These are phyloP conservation scores for Caenorhabditis briggsae DNA, from an alignment of 1,140 invertebrate species.

Conservation along the genomic window DNA sequence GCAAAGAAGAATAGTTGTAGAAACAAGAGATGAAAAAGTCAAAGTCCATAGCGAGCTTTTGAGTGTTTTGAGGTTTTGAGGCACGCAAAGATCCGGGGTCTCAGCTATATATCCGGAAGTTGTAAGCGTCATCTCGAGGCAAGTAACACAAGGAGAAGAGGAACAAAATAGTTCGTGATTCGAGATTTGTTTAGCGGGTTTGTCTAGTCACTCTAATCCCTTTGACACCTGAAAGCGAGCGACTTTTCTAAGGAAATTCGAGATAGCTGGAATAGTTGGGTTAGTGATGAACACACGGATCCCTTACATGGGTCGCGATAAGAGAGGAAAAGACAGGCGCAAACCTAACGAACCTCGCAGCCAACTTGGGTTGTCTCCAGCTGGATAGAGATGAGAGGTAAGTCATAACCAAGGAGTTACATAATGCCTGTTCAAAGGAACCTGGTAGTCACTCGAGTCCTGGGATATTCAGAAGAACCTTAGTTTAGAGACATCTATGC, in stretches of 20 bases:
- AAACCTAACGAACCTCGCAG: slow-evolving; percentile 47
- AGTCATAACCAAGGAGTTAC: slow-evolving; percentile 33
- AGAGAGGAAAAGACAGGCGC: background rate
- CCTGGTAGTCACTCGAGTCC: background rate
- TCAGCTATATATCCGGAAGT: slow-evolving; percentile 29
- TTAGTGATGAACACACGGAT: slow-evolving; percentile 6
- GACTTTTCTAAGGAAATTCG: background rate
- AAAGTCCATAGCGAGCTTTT: background rate
- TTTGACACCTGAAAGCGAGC: slow-evolving; percentile 51
- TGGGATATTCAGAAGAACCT: too few relatives aligned
- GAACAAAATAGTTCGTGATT: background rate
- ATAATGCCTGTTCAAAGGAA: background rate
- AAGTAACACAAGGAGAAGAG: background rate
- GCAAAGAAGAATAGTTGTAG: background rate
- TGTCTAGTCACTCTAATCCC: slow-evolving; percentile 45
- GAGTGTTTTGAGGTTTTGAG: background rate
- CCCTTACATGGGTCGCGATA: slow-evolving; percentile 31
- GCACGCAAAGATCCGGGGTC: slow-evolving; percentile 46
- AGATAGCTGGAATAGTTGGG: slow-evolving; percentile 35
- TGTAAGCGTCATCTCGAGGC: slow-evolving; percentile 45
- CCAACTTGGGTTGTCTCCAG: slow-evolving; percentile 3
- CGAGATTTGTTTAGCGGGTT: background rate
- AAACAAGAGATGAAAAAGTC: background rate
- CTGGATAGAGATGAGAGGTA: background rate
- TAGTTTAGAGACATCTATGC: background rate